Evolutionary conservation across 2,113 vertebrate species (phyloP).

Genomic region (Xenopus laevis): DNA sequence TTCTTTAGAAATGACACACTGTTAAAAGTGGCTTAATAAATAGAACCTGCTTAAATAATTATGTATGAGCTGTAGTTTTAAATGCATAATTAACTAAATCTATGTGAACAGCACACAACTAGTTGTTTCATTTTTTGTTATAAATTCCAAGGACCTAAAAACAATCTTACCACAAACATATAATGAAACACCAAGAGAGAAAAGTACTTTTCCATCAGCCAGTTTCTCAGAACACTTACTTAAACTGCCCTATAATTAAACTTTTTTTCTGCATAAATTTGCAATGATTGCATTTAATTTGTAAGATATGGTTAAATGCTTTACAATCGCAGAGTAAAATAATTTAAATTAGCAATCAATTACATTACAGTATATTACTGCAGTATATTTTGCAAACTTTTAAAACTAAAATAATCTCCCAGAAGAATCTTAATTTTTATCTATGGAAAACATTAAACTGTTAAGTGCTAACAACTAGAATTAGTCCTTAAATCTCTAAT

Average conservation of each 20-base stretch:
- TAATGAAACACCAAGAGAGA: no score
- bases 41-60: no score
- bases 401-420: conserved; percentile 70
- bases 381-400: conserved; percentile 71
- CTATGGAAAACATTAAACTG: conserved; percentile 86
- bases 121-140: no score
- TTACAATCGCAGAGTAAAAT: conserved; percentile 54
- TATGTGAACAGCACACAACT: no score
- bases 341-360: conserved; percentile 55
- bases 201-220: no score
- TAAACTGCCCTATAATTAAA: conserved; percentile 32
- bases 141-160: no score
- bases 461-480: conserved; percentile 83
- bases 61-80: no score
- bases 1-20: no score
- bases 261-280: conserved; percentile 27
- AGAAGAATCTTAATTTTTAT: conserved; percentile 84
- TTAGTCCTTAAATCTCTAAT: conserved; percentile 83
- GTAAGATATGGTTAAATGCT: conserved; percentile 56
- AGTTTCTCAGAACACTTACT: conserved; percentile 13
- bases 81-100: no score
- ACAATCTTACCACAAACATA: no score
- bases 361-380: conserved; percentile 56
- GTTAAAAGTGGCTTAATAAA: no score
- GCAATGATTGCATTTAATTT: conserved; percentile 51